Evolutionary conservation across 2,113 vertebrate genomes (phyloP).

Genomic region (Bolborhynchus lineola): DNA sequence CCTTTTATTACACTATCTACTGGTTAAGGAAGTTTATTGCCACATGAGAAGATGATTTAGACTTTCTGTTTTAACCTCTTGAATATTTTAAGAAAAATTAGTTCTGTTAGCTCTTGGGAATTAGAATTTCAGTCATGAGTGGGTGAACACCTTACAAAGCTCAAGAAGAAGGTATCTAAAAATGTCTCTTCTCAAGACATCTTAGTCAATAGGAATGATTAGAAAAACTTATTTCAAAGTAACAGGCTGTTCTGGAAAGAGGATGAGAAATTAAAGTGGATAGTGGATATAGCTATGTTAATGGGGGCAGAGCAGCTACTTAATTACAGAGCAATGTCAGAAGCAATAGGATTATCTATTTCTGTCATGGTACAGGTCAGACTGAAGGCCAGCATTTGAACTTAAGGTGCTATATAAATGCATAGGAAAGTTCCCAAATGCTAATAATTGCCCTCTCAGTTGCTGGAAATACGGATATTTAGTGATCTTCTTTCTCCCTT

Average conservation of each 20-base stretch:
- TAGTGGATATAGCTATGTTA: background rate
- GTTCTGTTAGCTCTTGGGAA: background rate
- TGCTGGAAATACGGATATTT: slow-evolving; percentile 8
- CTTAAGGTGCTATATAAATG: slow-evolving; percentile 36
- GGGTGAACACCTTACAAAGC: background rate
- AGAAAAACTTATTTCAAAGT: background rate
- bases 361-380: background rate
- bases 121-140: background rate
- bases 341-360: background rate
- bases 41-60: background rate
- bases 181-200: background rate
- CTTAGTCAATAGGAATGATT: background rate
- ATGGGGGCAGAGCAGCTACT: background rate
- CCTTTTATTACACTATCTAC: background rate
- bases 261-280: background rate
- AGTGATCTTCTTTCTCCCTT: background rate
- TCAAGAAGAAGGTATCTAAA: background rate
- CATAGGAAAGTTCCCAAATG: background rate
- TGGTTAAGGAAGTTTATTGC: background rate
- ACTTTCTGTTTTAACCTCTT: background rate
- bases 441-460: background rate
- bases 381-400: background rate
- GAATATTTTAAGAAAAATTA: background rate
- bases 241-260: background rate
- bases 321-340: background rate